Base-by-base conservation (phyloP, 2,797 vertebrate species). In the Oreonectes daqikongensis region DNA sequence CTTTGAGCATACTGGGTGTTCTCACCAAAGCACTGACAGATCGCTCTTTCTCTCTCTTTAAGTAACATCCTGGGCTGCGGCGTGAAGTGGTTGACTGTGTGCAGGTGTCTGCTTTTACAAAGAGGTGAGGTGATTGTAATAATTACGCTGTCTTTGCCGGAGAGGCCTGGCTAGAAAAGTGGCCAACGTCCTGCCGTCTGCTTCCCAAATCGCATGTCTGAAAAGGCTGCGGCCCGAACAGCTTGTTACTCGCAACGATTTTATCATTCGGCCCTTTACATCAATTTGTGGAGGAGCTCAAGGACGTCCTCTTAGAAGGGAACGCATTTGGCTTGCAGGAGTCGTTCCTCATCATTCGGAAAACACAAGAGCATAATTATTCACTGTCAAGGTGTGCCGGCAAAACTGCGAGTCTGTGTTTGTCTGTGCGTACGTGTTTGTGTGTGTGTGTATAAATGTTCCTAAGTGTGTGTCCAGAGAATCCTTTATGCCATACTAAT, bases 121-220 rank as follows among this genome's bases (percentile, higher is more conserved):
- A 24, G 44, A 55, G 46, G 24, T 52, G 28, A 63, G 75, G 60
- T 77, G 79, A 85, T 71, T 76, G 77, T 83, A 81, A 81, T 83
- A 85, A 85, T 85, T 80, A 78, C 4, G 24, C 69, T 75, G 72
- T 75, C 79, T 82, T 76, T 70, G 75, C 64, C 30, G 72, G 50
- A 70, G 40, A 71, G 65, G 40, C 59, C 78, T 72, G 68, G 61
- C 73, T 59, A 44, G 59, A 15, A 79, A 73, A 77, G 76, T 79
- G 69, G 60, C 66, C 48, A 53, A 73, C 52, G 67, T 75, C 63
- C 61, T 14, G 57, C 71, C 66, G 55, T 18, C 52, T 73, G 77
- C 57, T 65, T 77, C 66, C 73, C 55, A 72, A 78, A 72, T 59
- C 50, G 3, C 20, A 32, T 48, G 26, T 81, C 68, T n/a, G n/a